Base-by-base conservation (phyloP, 1,140 invertebrate species). In the Sinella curviseta region DNA sequence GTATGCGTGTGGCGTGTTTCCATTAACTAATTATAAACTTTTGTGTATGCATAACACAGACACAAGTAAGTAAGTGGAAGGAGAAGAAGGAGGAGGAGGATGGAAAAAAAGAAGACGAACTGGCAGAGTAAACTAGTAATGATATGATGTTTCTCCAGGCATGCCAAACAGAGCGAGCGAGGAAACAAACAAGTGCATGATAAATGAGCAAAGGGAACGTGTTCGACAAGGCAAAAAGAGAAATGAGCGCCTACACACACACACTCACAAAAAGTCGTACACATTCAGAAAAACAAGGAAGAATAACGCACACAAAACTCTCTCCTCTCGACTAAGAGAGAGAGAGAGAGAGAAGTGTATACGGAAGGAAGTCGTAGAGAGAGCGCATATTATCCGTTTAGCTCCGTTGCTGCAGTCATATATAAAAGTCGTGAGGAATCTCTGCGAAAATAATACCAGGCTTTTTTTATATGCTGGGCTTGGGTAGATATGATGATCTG, bases 141-240 rank as follows among this genome's bases (percentile, higher is more conserved):
- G 39, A 48, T 48, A 48, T 48, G n/a, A n/a, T n/a, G 39, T 48
- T 48, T 48, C 39, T 48, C 39, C 39, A 48, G 39, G 39, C 39
- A 48, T 48, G 39, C 39, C 39, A 48, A 48, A 48, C 20, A 48
- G 8, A 12, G 8, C 8, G 39, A 8, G 20, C 39, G 39, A 70
- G 30, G 65, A 70, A 70, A 70, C 65, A 70, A 70, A 70, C 65
- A 70, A 70, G 65, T 70, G 65, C 26, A 33, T 31, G 65, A 70
- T 70, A 70, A 70, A 70, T 70, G 65, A 33, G 65, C 8, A 3
- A 14, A 2, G 65, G 26, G 30, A 70, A 33, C 65, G 31, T 30
- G 65, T 14, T 4, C 26, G 65, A 70, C 65, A 70, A 30, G 26
- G 8, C 65, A 65, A 26, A 65, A 26, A 65, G 26, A 65, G 26